These are phyloP conservation scores for Scomber japonicus DNA, from an alignment of 2,113 vertebrate genomes.

Conservation along the genomic window DNA sequence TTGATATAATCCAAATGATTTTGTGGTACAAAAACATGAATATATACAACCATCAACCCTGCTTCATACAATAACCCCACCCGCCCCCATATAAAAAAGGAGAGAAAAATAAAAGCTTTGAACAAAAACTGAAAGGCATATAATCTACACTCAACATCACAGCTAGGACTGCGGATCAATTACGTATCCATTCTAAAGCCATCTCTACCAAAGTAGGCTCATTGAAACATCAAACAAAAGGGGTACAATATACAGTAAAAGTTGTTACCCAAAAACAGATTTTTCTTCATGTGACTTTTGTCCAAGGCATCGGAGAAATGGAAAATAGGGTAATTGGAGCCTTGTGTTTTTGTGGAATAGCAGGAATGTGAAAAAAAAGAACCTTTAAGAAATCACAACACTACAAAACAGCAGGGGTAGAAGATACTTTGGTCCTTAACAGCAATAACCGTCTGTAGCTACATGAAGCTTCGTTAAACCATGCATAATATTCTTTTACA, in stretches of 20 bases:
- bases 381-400: slow-evolving; percentile 43
- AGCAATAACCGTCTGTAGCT: slow-evolving; percentile 80
- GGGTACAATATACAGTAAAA: slow-evolving; percentile 70
- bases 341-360: slow-evolving; percentile 25
- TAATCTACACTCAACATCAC: slow-evolving; percentile 71
- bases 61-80: slow-evolving; percentile 69
- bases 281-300: slow-evolving; percentile 48
- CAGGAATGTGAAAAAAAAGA: slow-evolving; percentile 46
- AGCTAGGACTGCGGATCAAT: slow-evolving; percentile 67
- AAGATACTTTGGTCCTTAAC: slow-evolving; percentile 83
- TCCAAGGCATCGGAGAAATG: slow-evolving; percentile 50
- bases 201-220: slow-evolving; percentile 60
- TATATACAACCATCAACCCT: slow-evolving; percentile 83
- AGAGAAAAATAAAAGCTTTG: slow-evolving; percentile 74
- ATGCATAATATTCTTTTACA: slow-evolving; percentile 78
- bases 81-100: slow-evolving; percentile 70
- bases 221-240: slow-evolving; percentile 61
- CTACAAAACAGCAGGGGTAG: slow-evolving; percentile 63
- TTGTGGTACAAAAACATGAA: slow-evolving; percentile 86
- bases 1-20: slow-evolving; percentile 80
- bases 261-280: slow-evolving; percentile 45
- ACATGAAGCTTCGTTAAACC: slow-evolving; percentile 76
- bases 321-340: slow-evolving; percentile 19
- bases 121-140: slow-evolving; percentile 67
- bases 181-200: slow-evolving; percentile 66